Evolutionary conservation across 2,888 invertebrate species (phyloP).

Genomic region (Autographa pulchrina): DNA sequence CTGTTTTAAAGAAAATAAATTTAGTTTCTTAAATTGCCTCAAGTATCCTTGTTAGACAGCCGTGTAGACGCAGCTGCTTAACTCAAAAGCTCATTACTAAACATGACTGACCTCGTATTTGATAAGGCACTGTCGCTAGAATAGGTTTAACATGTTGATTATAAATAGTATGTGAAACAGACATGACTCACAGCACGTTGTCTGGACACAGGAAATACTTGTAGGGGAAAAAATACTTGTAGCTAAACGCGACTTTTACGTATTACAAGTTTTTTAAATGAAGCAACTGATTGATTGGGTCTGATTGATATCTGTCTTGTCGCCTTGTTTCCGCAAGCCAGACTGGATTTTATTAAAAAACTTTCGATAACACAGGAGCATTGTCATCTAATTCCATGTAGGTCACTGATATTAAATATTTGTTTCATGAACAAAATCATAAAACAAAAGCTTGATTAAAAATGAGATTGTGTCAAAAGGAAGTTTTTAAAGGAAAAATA

Average conservation of each 20-base stretch:
- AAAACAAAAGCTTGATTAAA: too few relatives aligned
- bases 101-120: background rate
- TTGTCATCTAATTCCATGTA: too few relatives aligned
- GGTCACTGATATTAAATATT: too few relatives aligned
- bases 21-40: background rate
- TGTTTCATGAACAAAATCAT: too few relatives aligned
- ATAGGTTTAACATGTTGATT: slow-evolving; percentile 10
- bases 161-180: slow-evolving; percentile 39
- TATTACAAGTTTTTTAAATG: background rate
- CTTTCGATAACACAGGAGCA: too few relatives aligned
- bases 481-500: too few relatives aligned
- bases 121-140: slow-evolving; percentile 8
- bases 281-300: background rate
- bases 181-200: slow-evolving; percentile 34
- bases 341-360: too few relatives aligned
- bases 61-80: background rate
- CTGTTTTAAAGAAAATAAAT: too few relatives aligned
- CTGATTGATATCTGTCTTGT: background rate
- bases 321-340: background rate
- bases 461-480: too few relatives aligned
- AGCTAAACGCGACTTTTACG: background rate
- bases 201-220: slow-evolving; percentile 46
- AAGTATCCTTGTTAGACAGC: background rate
- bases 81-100: background rate
- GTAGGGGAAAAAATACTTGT: slow-evolving; percentile 39